These are phyloP conservation scores for Sparus aurata DNA, from an alignment of 2,797 vertebrate genomes.

Conservation along the genomic window DNA sequence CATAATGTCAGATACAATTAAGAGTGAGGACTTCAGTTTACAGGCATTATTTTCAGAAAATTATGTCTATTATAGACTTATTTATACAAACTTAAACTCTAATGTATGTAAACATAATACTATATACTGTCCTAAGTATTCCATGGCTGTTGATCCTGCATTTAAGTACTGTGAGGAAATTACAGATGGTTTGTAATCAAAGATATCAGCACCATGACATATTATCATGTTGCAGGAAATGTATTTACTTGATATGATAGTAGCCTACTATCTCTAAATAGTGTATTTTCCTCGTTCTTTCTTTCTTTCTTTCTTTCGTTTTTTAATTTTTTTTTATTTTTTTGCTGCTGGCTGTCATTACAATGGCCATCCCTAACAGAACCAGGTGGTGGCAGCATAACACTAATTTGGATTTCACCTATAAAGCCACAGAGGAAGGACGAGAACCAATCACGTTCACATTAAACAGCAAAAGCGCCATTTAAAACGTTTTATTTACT, in stretches of 20 bases:
- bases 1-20: background rate
- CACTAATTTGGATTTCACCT: accelerated
- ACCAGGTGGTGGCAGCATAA: constrained; percentile 41
- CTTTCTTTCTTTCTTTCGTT: too few species aligned
- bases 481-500: too few species aligned
- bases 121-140: background rate
- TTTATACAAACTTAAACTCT: too few species aligned
- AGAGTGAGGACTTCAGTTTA: background rate
- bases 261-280: background rate
- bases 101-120: background rate
- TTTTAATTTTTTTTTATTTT: too few species aligned
- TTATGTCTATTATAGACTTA: background rate
- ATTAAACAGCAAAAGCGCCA: constrained; percentile 27
- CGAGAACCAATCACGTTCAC: constrained; percentile 62
- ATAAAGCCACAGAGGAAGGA: constrained; percentile 2
- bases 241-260: background rate
- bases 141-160: background rate
- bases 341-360: background rate
- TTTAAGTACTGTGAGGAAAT: background rate
- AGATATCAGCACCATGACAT: background rate
- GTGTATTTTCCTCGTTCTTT: background rate
- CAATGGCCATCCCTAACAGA: background rate
- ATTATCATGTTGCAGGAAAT: background rate
- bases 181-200: background rate
- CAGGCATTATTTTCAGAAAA: background rate